These are phyloP conservation scores for Lasiurus cinereus DNA, from an alignment of 2,113 vertebrate species.

Conservation along the genomic window DNA sequence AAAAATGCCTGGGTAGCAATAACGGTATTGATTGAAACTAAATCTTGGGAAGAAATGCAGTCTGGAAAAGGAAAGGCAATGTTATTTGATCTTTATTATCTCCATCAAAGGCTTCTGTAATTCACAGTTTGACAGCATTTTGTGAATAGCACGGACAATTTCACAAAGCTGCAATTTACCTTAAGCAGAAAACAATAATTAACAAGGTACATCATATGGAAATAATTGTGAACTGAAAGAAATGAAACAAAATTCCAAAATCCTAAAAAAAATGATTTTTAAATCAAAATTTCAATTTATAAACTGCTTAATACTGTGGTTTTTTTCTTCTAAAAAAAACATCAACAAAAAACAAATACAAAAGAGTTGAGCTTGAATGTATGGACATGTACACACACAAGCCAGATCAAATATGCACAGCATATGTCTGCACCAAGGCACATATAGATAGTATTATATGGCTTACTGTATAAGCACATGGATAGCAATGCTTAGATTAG, in stretches of 20 bases:
- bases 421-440: background rate
- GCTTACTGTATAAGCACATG: background rate
- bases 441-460: background rate
- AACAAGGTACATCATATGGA: slow-evolving; percentile 44
- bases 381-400: background rate
- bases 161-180: slow-evolving; percentile 37
- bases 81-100: slow-evolving; percentile 26
- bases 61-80: slow-evolving; percentile 43
- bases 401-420: background rate
- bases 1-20: slow-evolving; percentile 3
- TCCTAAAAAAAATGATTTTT: background rate
- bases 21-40: slow-evolving; percentile 58
- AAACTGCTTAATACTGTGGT: background rate
- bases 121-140: slow-evolving; percentile 65
- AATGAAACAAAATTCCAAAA: slow-evolving; percentile 56
- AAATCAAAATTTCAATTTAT: background rate
- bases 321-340: background rate
- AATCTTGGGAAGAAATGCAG: slow-evolving; percentile 12
- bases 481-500: background rate
- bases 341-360: background rate
- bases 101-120: background rate
- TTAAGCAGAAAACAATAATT: slow-evolving; percentile 59
- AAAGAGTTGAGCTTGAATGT: background rate
- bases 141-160: background rate
- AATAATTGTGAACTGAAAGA: slow-evolving; percentile 49